phyloP scores from a whole-genome alignment of 1,140 invertebrate genomes.

The Pseudomyrmex cubaensis region DNA sequence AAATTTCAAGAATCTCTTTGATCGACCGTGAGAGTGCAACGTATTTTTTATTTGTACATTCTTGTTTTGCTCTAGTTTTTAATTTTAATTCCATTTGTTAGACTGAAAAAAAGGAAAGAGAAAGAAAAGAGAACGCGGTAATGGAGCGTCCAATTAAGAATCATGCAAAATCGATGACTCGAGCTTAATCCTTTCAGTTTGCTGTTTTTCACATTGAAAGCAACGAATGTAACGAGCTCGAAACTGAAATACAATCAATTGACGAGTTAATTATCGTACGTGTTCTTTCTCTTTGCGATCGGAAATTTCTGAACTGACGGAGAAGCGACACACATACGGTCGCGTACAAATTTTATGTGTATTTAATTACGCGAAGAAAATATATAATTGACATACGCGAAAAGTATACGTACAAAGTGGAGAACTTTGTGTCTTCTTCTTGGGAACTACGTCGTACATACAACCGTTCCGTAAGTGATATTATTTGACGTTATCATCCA shows the following conservation, averaged over 20 bases:
- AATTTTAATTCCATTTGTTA: too few species aligned
- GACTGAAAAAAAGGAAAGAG: too few species aligned
- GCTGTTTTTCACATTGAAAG: neutral
- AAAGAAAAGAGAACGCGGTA: too few species aligned
- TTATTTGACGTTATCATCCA: slow-evolving; percentile 14
- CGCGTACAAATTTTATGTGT: neutral
- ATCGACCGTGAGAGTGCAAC: neutral
- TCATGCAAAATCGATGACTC: neutral
- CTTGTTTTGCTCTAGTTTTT: too few species aligned
- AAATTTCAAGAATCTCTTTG: too few species aligned
- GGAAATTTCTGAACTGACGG: neutral
- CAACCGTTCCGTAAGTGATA: neutral
- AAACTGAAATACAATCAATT: neutral
- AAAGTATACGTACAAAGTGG: neutral
- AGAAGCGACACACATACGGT: neutral
- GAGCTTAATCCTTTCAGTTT: neutral
- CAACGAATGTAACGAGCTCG: neutral
- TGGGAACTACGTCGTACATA: slow-evolving; percentile 19
- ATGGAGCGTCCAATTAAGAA: neutral
- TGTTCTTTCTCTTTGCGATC: neutral
- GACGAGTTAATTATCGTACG: slow-evolving; percentile 19
- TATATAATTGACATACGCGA: neutral
- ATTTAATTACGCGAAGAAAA: neutral
- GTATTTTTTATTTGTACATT: neutral
- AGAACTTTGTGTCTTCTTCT: neutral